Base-by-base conservation (phyloP, 2,888 invertebrate genomes). In the Invenusta paracnida region DNA sequence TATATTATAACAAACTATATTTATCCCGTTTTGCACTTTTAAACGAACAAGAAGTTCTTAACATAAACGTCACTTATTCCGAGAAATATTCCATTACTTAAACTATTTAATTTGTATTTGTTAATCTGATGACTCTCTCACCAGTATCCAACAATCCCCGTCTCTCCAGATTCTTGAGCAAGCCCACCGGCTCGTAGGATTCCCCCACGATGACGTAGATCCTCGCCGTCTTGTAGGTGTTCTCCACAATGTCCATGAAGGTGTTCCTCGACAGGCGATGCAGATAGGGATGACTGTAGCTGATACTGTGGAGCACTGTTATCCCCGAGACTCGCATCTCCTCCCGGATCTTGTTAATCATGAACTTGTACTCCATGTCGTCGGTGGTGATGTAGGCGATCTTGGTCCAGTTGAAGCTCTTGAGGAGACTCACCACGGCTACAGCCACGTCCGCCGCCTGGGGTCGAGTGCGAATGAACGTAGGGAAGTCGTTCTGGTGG, bases 141-240 rank as follows among this genome's bases (percentile, higher is more conserved):
- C 84, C 84, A 1, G 84, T 81, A 25, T 84, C 84, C 29, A 67
- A 66, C 0, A 84, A 73, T 83, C 84, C 84, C 27, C 67, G 66
- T 29, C 2, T 0, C 25, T 84, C 48, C 27, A 84, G 29, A 82
- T 23, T 29, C 67, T 67, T 66, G n/a, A 84, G n/a, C 23, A 84
- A 82, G 5, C 84, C 84, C 66, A 84, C 25, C n/a, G 67, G 48
- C 73, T 84, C 84, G 29, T 27, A 84, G 29, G 31, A 48, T 0
- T 2, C n/a, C 2, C 84, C 84, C 31, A 84, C 67, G 11, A 84
- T 67, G 23, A 84, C 84, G 23, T 84, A 84, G 27, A 84, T 84
- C 29, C 84, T n/a, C n/a, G 27, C 67, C 1, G 2, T 84, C 29
- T 28, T 48, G 23, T 67, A 84, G 17, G 84, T 81, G 23, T 84